A percentile compares a stretch with the other conserved stretches of the same genome.
Evolutionary conservation across 2,888 invertebrate genomes (phyloP).

Genomic region (Latrodectus elegans): DNA sequence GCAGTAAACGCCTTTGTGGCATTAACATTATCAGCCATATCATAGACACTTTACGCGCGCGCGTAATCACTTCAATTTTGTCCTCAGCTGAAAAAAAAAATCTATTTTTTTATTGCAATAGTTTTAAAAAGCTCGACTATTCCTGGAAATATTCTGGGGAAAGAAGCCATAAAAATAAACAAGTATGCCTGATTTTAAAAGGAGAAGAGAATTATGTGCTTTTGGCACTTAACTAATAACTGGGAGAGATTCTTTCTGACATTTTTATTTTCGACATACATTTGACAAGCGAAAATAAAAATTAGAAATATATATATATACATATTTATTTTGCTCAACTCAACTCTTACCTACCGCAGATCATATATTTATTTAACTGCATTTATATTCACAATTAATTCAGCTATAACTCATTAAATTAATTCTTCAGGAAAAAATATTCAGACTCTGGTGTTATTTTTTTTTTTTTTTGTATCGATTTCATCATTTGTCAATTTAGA

Average conservation of each 20-base stretch:
- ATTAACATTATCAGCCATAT: slow-evolving; percentile 4
- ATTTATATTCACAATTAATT: too few relatives aligned
- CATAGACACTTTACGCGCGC: slow-evolving; percentile 18
- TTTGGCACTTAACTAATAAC: slow-evolving; percentile 40
- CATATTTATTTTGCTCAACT: too few relatives aligned
- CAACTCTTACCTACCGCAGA: too few relatives aligned
- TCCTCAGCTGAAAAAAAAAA: slow-evolving; percentile 27
- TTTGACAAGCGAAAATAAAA: too few relatives aligned
- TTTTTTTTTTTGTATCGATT: too few relatives aligned
- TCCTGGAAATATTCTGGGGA: slow-evolving; percentile 21
- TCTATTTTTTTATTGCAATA: slow-evolving; percentile 18
- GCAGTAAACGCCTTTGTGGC: slow-evolving; percentile 45
- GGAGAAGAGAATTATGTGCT: slow-evolving; percentile 16
- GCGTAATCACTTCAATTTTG: slow-evolving; percentile 46
- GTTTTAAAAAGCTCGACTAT: slow-evolving; percentile 45
- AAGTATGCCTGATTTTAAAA: slow-evolving; percentile 25
- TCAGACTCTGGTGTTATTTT: too few relatives aligned
- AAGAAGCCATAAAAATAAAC: slow-evolving; percentile 18
- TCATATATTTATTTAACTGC: too few relatives aligned
- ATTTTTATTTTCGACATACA: not conserved
- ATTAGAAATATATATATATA: too few relatives aligned
- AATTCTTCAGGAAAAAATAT: too few relatives aligned
- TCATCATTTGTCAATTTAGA: too few relatives aligned
- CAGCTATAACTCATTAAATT: too few relatives aligned
- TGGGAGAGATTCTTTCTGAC: slow-evolving; percentile 18